Base-by-base conservation (phyloP, 2,888 invertebrate species). In the Proisotoma minuta region DNA sequence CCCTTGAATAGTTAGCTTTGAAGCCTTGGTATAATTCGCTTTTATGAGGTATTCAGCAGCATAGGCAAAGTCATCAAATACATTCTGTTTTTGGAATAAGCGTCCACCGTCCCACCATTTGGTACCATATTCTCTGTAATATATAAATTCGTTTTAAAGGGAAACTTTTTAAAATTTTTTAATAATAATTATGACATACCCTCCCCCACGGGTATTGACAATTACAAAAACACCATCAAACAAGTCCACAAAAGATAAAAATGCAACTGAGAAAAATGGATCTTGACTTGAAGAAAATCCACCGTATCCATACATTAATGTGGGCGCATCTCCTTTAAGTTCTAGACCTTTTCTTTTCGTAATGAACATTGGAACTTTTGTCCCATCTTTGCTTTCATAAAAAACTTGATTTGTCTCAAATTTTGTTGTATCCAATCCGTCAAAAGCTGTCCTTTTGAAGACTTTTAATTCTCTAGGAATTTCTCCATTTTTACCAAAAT, bases 51-150 rank as follows among this genome's bases (percentile, higher is more conserved):
- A 94, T 78, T 95, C 87, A 0, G 92, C 97, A 1, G 96, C 95
- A 59, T 84, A 82, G 76, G 91, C 89, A 79, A 99, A 96, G 81
- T 98, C 98, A 79, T 97, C 91, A 78, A 97, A 98, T 50, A 89
- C 90, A 79, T 98, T 99, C 81, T 98, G 97, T 77, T 98, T 98
- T 77, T 95, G 92, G 2, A 86, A 83, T 67, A 91, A 82, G 23
- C 91, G 87, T 1, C 97, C 98, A 5, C 84, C 89, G 77, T 95
- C 90, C 80, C 98, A 97, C 98, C 98, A 99, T 73, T 87, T 86
- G 57, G 59, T 58, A 1, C 62, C 58, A 18, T 77, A 83, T 80
- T 77, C 92, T 90, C 95, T 62, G 18, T 20, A 56, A 43, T 12
- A n/a, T 5, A 43, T 12, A 12, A 12, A 5, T 4, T 43, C 5